These are phyloP conservation scores for Dicranocentrus wangi DNA, from an alignment of 2,888 invertebrate genomes.

Conservation along the genomic window DNA sequence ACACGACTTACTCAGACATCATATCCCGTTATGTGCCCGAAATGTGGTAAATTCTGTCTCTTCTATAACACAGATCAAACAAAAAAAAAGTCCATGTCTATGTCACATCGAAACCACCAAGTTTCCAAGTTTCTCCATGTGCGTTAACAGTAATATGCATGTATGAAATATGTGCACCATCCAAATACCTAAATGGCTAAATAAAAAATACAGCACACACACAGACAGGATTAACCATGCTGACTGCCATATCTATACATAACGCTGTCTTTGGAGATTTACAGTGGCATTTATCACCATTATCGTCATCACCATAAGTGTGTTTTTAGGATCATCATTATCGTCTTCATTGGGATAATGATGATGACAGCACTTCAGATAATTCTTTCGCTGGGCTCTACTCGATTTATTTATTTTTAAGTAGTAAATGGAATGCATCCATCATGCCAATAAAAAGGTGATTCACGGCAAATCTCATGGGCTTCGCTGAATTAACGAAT, in stretches of 20 bases:
- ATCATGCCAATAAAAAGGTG: slow-evolving; percentile 1
- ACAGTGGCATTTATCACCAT: not conserved
- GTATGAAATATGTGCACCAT: not conserved
- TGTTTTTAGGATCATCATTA: slow-evolving; percentile 20
- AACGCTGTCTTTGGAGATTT: not conserved
- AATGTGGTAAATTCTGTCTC: too few species aligned
- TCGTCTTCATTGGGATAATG: slow-evolving; percentile 23
- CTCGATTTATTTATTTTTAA: not conserved
- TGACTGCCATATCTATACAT: not conserved
- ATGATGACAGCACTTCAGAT: slow-evolving; percentile 23
- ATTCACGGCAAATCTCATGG: not conserved
- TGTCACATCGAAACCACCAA: too few species aligned
- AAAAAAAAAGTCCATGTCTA: too few species aligned
- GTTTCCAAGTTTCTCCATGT: not conserved
- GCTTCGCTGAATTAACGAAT: too few species aligned
- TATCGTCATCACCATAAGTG: slow-evolving; percentile 19
- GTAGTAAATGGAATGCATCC: slow-evolving; percentile 6
- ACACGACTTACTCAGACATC: too few species aligned
- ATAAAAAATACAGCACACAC: not conserved
- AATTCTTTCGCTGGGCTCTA: not conserved
- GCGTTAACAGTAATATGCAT: not conserved
- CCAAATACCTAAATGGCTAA: not conserved
- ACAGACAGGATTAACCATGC: not conserved
- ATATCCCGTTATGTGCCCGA: too few species aligned
- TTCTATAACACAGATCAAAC: too few species aligned